Base-by-base conservation (phyloP, 1,140 invertebrate genomes). In the Drosophila albomicans region DNA sequence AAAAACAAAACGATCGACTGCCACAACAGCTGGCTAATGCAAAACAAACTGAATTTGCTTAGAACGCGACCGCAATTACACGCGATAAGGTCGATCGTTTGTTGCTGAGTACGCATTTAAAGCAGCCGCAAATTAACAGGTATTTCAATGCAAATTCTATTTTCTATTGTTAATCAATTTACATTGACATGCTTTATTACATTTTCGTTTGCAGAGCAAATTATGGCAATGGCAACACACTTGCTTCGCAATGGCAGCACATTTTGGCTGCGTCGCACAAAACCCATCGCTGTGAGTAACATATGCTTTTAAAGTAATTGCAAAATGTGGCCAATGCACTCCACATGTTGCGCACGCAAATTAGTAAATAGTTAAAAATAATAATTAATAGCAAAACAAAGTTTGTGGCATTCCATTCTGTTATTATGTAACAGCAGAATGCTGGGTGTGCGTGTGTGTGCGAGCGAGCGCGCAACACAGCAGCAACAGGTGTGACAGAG, bases 181-280 rank as follows among this genome's bases (percentile, higher is more conserved):
- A 7, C 3, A 49, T 6, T 59, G 20, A 25, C n/a, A 30, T 30
- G 51, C 7, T n/a, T 59, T 15, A 5, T 25, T 25, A 25, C 0
- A 4, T 10, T 8, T 38, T 11, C 2, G 1, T 32, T 59, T 46
- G 5, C 43, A 64, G 5, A 20, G 13, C 16, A 43, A 13, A 64
- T 15, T 11, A 68, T 66, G 65, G 68, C 56, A 65, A 91, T 91
- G 89, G 81, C 89, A 69, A 63, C 79, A 57, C 74, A 91, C 76
- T 75, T 91, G 64, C 75, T 91, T 25, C 79, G 82, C 56, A 88
- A 80, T 72, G 72, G 67, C 45, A 82, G 76, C 46, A 75, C 72
- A 46, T 43, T 64, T 48, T 79, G 85, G 81, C 71, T 88, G 62
- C 85, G 59, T 6, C 75, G 49, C 57, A 54, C 49, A 35, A 69